Conservation (phyloP, 2,113 vertebrate genomes). For the Montifringilla adamsi region DNA sequence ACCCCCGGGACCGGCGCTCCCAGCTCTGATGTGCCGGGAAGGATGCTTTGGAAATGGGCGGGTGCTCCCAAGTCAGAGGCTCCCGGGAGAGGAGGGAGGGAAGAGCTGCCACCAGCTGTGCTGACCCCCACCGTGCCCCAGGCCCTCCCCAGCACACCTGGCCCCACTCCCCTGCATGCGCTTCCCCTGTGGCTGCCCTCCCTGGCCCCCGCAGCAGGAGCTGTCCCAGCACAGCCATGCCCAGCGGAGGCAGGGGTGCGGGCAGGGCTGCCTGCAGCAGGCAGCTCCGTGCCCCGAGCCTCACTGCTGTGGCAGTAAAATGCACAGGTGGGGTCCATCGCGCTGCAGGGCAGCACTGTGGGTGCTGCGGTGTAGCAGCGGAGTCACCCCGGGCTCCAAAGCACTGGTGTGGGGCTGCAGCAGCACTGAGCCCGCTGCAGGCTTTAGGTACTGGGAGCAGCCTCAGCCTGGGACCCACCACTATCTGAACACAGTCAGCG, state of each 20-base stretch:
- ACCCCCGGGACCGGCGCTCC: neutral
- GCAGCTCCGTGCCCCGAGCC: fast-evolving
- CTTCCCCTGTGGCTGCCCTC: neutral
- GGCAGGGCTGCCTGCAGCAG: neutral
- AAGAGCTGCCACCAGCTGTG: too few relatives aligned
- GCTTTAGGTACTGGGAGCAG: neutral
- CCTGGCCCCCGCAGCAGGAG: neutral
- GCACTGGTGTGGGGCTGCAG: neutral
- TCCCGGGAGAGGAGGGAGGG: neutral
- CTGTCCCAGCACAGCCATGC: neutral
- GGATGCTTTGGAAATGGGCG: neutral
- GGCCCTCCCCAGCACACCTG: neutral
- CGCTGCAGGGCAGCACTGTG: fast-evolving
- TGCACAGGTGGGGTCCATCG: fast-evolving
- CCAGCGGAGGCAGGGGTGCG: fast-evolving
- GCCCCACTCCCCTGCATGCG: too few relatives aligned
- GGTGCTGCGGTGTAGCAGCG: neutral
- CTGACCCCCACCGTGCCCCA: neutral
- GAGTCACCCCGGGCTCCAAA: neutral
- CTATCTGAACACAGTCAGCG: fast-evolving
- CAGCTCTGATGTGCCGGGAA: neutral
- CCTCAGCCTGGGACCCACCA: neutral
- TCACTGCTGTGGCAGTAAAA: fast-evolving
- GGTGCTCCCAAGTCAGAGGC: neutral
- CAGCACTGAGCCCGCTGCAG: fast-evolving